These are phyloP conservation scores for Octomys mimax DNA, from an alignment of 2,797 vertebrate species.

Conservation along the genomic window DNA sequence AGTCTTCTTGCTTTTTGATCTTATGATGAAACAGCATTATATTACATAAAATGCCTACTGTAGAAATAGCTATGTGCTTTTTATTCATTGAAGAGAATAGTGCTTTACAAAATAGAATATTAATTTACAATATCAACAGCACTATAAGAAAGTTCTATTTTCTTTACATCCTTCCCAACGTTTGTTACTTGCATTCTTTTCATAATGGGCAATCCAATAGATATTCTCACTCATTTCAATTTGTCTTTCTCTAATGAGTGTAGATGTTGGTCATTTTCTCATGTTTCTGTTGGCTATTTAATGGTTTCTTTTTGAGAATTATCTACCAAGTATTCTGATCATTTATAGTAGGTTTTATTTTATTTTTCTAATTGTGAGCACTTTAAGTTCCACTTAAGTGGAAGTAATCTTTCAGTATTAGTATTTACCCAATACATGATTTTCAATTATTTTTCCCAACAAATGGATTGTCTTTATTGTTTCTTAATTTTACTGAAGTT, in stretches of 20 bases:
- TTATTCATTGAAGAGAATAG: not conserved
- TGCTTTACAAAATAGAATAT: not conserved
- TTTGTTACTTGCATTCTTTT: not conserved
- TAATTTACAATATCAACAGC: not conserved
- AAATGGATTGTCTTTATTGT: not conserved
- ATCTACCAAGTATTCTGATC: not conserved
- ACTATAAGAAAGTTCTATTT: not conserved
- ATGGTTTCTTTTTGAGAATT: not conserved
- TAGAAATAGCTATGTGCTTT: not conserved
- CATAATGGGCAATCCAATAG: not conserved
- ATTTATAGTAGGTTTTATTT: not conserved
- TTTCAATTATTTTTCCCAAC: not conserved
- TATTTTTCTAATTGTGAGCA: not conserved
- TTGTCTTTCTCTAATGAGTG: not conserved
- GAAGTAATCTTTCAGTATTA: not conserved
- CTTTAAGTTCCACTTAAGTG: not conserved
- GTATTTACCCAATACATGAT: not conserved
- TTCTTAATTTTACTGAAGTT: not conserved
- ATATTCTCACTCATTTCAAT: not conserved
- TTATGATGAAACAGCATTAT: not conserved
- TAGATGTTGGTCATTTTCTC: not conserved
- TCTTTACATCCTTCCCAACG: not conserved
- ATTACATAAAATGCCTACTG: not conserved
- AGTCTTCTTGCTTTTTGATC: not conserved
- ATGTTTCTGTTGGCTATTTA: not conserved